phyloP scores from a whole-genome alignment of 2,888 invertebrate genomes.

The Deilephila elpenor region DNA sequence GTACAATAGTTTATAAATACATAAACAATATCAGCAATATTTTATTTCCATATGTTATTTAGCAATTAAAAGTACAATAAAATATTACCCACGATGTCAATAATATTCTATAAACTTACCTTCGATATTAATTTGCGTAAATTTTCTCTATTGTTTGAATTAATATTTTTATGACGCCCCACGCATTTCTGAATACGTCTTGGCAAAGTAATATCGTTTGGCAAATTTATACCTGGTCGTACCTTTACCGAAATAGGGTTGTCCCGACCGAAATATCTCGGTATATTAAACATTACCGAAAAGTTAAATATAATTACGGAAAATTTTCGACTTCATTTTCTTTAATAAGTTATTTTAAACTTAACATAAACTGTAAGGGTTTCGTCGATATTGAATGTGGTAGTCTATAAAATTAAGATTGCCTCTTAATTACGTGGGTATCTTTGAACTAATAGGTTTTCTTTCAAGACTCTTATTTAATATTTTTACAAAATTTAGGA shows the following conservation, averaged over 20 bases:
- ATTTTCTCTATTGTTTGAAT: neutral
- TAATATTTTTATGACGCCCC: constrained; percentile 24
- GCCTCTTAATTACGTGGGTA: too few relatives aligned
- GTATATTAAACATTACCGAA: constrained; percentile 28
- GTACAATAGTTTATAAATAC: too few relatives aligned
- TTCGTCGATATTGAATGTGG: too few relatives aligned
- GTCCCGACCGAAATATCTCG: constrained; percentile 24
- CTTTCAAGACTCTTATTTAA: too few relatives aligned
- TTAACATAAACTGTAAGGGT: too few relatives aligned
- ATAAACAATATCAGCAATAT: too few relatives aligned
- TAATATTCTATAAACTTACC: neutral
- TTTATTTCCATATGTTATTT: too few relatives aligned
- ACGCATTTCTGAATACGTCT: constrained; percentile 28
- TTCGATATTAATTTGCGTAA: neutral
- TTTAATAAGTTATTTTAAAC: neutral
- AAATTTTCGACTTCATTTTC: constrained; percentile 11
- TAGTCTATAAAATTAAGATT: too few relatives aligned
- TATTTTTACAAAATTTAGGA: too few relatives aligned
- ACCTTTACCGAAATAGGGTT: constrained; percentile 37
- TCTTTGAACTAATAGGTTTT: too few relatives aligned
- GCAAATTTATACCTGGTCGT: constrained; percentile 41
- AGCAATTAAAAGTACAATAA: neutral
- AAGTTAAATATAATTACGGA: constrained; percentile 21
- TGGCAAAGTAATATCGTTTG: constrained; percentile 36
- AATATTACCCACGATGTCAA: neutral